Percentiles rank a stretch among this genome's conserved stretches.
Evolutionary conservation across 2,888 invertebrate genomes (phyloP).

Genomic region (Agrotis puta): DNA sequence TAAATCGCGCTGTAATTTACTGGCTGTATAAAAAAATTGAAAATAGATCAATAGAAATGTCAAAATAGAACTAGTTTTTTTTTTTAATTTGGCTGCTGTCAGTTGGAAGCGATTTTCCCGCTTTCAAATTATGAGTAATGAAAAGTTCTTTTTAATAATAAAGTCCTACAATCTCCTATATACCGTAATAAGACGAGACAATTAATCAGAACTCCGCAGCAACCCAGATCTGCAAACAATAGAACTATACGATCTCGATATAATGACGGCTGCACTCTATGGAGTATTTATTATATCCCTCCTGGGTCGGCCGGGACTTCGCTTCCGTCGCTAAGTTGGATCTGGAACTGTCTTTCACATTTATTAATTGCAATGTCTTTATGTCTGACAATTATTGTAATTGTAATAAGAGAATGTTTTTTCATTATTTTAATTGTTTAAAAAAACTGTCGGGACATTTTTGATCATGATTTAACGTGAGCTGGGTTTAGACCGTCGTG

Average conservation of each 20-base stretch:
- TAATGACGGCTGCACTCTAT: constrained; percentile 9
- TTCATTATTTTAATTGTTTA: too few species aligned
- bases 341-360: neutral
- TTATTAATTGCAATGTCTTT: neutral
- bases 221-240: constrained; percentile 52
- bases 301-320: constrained; percentile 8
- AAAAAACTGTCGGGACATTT: too few species aligned
- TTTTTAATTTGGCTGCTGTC: too few species aligned
- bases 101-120: too few species aligned
- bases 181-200: constrained; percentile 1
- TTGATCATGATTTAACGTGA: too few species aligned
- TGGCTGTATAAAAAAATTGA: too few species aligned
- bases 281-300: constrained; percentile 36
- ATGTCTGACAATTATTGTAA: neutral
- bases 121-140: too few species aligned
- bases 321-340: constrained; percentile 13
- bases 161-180: neutral
- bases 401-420: neutral
- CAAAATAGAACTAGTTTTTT: too few species aligned
- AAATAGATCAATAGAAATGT: too few species aligned
- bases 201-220: constrained; percentile 31
- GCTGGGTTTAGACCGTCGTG: too few species aligned
- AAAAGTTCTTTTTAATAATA: constrained; percentile 16
- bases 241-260: constrained; percentile 46
- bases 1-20: too few species aligned